Evolutionary conservation across 2,797 vertebrate genomes (phyloP).

Genomic region (Euthynnus affinis): DNA sequence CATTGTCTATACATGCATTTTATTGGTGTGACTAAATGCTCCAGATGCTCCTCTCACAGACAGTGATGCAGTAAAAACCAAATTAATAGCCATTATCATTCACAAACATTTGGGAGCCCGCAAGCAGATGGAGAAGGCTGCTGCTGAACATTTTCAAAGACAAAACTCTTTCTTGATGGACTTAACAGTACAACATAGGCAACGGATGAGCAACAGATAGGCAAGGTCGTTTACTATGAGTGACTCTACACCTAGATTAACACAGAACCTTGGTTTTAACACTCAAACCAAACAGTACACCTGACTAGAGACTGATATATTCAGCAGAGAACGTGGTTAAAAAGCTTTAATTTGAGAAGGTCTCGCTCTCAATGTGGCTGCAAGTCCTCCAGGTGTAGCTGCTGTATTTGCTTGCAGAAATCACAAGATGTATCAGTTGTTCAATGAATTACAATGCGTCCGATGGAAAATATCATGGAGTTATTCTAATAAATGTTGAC

Average conservation of each 20-base stretch:
- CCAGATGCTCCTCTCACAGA: constrained; percentile 75
- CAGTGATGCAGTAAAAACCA: constrained; percentile 71
- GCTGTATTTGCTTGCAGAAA: constrained; percentile 20
- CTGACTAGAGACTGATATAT: background rate
- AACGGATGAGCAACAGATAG: background rate
- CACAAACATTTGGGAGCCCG: constrained; percentile 71
- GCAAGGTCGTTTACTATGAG: background rate
- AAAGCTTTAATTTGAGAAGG: constrained; percentile 4
- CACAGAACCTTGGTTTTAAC: background rate
- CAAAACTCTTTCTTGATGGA: constrained; percentile 44
- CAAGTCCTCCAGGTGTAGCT: constrained; percentile 3
- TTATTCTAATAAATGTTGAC: constrained; percentile 63
- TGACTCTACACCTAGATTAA: background rate
- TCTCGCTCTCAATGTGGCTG: constrained; percentile 1
- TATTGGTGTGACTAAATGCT: constrained; percentile 74
- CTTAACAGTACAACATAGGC: constrained; percentile 13
- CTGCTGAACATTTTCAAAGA: constrained; percentile 60
- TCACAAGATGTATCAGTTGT: constrained; percentile 19
- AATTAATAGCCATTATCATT: constrained; percentile 78
- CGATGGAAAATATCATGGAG: constrained; percentile 47
- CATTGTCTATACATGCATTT: constrained; percentile 76
- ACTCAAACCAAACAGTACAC: background rate
- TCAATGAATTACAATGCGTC: constrained; percentile 42
- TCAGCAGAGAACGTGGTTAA: background rate
- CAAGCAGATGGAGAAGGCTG: constrained; percentile 70